These are phyloP conservation scores for Pelecanus crispus DNA, from an alignment of 2,113 vertebrate genomes.

Conservation along the genomic window DNA sequence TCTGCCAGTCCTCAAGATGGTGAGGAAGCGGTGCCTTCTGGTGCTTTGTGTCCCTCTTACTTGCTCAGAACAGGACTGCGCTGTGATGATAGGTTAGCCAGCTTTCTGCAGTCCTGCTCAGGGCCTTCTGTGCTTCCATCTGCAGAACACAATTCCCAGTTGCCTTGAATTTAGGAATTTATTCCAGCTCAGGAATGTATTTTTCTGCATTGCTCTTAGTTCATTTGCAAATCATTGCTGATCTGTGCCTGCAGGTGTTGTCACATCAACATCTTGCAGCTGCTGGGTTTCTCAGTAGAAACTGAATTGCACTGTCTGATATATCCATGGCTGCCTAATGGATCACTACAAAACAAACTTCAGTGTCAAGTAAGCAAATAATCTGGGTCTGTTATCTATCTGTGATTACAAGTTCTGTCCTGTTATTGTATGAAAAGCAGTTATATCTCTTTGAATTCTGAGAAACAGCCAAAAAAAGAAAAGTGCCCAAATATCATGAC, in stretches of 20 bases:
- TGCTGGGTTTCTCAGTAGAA: constrained; percentile 74
- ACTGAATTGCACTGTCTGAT: constrained; percentile 63
- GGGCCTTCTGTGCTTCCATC: neutral
- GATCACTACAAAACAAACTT: constrained; percentile 71
- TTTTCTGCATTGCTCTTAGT: neutral
- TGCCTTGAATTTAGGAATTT: neutral
- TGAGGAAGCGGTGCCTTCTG: neutral
- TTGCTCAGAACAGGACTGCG: rapidly evolving
- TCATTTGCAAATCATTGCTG: neutral
- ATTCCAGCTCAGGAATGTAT: neutral
- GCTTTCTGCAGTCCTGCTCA: neutral
- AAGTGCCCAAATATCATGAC: neutral
- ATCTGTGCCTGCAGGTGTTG: constrained; percentile 63
- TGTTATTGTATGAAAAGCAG: neutral
- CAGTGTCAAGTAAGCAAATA: constrained; percentile 59
- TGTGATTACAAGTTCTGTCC: neutral
- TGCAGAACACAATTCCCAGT: neutral
- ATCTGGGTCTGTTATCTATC: neutral
- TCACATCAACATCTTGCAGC: constrained; percentile 70
- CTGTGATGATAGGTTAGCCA: too few relatives aligned
- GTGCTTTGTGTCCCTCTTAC: neutral
- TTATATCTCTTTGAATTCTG: neutral
- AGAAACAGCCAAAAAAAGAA: neutral
- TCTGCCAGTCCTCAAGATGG: neutral
- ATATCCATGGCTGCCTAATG: constrained; percentile 71